Percentiles rank a stretch among this genome's conserved stretches.
phyloP scores from a whole-genome alignment of 2,113 vertebrate species.

The Hipposideros armiger region DNA sequence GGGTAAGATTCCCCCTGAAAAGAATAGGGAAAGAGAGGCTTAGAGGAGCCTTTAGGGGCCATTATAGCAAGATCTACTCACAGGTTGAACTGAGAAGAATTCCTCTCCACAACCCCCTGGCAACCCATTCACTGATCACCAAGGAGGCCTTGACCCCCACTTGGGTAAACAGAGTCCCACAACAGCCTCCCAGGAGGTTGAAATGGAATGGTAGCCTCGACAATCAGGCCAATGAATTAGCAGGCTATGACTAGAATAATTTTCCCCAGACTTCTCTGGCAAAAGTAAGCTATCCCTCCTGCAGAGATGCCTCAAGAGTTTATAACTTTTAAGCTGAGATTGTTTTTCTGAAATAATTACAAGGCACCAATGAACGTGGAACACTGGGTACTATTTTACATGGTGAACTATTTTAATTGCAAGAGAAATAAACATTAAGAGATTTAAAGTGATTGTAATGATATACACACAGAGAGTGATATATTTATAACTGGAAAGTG shows the following conservation, averaged over 20 bases:
- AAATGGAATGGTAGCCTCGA: not conserved
- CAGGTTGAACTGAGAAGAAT: constrained; percentile 11
- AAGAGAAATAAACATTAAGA: constrained; percentile 58
- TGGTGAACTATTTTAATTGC: constrained; percentile 45
- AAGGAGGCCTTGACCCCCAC: not conserved
- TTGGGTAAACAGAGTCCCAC: not conserved
- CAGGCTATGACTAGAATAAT: not conserved
- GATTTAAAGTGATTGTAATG: constrained; percentile 37
- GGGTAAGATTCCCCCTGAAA: not conserved
- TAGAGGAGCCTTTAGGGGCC: not conserved
- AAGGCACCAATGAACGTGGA: constrained; percentile 36
- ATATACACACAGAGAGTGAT: not conserved
- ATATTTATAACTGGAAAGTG: constrained; percentile 35
- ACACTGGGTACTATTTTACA: constrained; percentile 51
- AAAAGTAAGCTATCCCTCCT: constrained; percentile 31
- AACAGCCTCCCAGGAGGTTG: not conserved
- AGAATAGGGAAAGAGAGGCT: not conserved
- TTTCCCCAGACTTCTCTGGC: not conserved
- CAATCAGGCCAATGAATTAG: not conserved
- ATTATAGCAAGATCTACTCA: not conserved
- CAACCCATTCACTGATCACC: not conserved
- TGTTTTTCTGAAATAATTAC: constrained; percentile 67
- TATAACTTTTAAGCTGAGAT: constrained; percentile 27
- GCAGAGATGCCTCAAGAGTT: not conserved
- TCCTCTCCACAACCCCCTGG: not conserved